Base-by-base conservation (phyloP, 2,113 vertebrate genomes). In the Tetrao urogallus region DNA sequence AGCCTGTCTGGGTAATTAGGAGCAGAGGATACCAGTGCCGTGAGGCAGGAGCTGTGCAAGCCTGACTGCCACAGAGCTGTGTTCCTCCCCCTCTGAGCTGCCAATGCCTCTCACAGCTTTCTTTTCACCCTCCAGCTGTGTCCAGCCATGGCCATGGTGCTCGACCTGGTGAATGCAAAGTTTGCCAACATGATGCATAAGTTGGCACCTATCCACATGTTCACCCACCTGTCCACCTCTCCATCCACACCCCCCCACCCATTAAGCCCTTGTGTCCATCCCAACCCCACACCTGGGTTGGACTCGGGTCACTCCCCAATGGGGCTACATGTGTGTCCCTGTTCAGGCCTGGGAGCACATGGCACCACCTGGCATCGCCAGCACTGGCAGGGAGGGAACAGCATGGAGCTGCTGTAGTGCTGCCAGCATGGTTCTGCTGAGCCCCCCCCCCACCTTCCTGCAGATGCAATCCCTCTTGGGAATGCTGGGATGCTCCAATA, bases 121-220 rank as follows among this genome's bases (percentile, higher is more conserved):
- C 85, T 71, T 92, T 63, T 82, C 57, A 0, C 28, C 11, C 86
- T 83, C 28, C 61, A 97, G 97, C 84, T 98, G 80, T 98, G 97
- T 27, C 96, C 97, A 13, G 97, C 97, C 16, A 85, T 97, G 0
- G 95, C 95, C 8, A 75, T 48, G 0, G 90, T 97, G 63, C 60
- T 97, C 25, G 7, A 10, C 8, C 86, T 90, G 6, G 76, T 97
- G 77, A 97, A 97, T 24, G 63, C 30, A 76, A 95, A 95, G 73
- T 84, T 97, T 19, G 28, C 61, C 47, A 52, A 63, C 5, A 15
- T 92, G 66, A 64, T 56, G 4, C 20, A 96, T 97, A 85, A 88
- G 65, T 3, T 34, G 32, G 4, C 21, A 8, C 64, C 67, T 34
- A 6, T 40, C 40, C 50, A 16, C 8, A 15, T 22, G 6, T 40